These are phyloP conservation scores for Dorcus parallelipipedus DNA, from an alignment of 2,888 invertebrate species.

Conservation along the genomic window DNA sequence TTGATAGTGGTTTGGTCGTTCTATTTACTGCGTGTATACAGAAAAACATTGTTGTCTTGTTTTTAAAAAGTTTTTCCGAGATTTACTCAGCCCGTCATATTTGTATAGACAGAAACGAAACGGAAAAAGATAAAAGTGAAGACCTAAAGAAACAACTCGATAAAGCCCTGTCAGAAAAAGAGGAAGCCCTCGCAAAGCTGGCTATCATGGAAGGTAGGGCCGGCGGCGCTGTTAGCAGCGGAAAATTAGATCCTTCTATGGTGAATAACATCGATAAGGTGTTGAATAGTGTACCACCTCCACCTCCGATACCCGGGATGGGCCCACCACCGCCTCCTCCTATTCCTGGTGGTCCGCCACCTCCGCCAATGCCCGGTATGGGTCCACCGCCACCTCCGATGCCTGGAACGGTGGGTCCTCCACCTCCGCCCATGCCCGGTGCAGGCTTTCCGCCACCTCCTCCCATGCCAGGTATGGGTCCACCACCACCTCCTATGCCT, in stretches of 20 bases:
- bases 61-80: too few relatives aligned
- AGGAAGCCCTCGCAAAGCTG: slow-evolving; percentile 90
- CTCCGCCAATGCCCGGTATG: slow-evolving; percentile 49
- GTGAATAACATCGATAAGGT: slow-evolving; percentile 31
- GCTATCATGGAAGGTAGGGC: slow-evolving; percentile 76
- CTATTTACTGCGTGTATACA: too few relatives aligned
- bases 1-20: too few relatives aligned
- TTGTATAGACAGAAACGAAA: slow-evolving; percentile 17
- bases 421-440: slow-evolving; percentile 46
- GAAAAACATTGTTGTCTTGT: too few relatives aligned
- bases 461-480: slow-evolving; percentile 52
- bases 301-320: slow-evolving; percentile 48
- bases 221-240: slow-evolving; percentile 35
- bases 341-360: slow-evolving; percentile 36
- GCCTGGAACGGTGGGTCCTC: slow-evolving; percentile 41
- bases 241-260: slow-evolving; percentile 38
- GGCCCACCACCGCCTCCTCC: slow-evolving; percentile 50
- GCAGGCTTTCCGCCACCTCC: slow-evolving; percentile 44
- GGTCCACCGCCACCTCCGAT: slow-evolving; percentile 61
- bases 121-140: slow-evolving; percentile 20
- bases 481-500: slow-evolving; percentile 47
- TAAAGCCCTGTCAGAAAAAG: slow-evolving; percentile 83
- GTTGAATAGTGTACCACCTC: slow-evolving; percentile 20
- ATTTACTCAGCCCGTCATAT: not conserved
- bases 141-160: slow-evolving; percentile 85